Evolutionary conservation across 2,797 vertebrate genomes (phyloP).

Genomic region (Macropodus opercularis): DNA sequence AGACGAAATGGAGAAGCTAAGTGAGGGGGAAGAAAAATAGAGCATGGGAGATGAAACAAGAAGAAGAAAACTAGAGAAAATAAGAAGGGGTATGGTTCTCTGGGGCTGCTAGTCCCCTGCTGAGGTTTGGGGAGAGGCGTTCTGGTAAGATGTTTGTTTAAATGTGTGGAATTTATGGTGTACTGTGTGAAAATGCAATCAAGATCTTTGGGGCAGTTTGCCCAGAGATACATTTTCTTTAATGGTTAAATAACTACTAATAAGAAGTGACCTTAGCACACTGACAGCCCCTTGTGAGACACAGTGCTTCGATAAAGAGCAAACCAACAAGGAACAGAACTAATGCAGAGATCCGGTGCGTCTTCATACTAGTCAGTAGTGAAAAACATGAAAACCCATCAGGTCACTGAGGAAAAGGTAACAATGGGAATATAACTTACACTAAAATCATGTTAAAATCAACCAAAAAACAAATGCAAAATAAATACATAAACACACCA

Average conservation of each 20-base stretch:
- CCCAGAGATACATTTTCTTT: conserved; percentile 42
- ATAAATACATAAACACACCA: conserved; percentile 36
- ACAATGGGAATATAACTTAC: conserved; percentile 34
- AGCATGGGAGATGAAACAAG: conserved; percentile 41
- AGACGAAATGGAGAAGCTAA: conserved; percentile 90
- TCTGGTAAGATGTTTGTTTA: conserved; percentile 16
- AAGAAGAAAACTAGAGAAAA: conserved; percentile 15
- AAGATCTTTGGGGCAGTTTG: conserved; percentile 14
- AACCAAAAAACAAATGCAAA: conserved; percentile 2
- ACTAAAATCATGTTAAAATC: conserved; percentile 32
- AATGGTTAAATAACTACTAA: conserved; percentile 55
- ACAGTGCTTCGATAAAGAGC: conserved; percentile 69
- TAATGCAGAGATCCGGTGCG: conserved; percentile 49
- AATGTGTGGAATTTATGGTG: conserved; percentile 3
- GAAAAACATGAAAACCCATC: conserved; percentile 40
- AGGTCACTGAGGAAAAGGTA: conserved; percentile 35
- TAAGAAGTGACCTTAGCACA: conserved; percentile 47
- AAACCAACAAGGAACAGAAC: conserved; percentile 34
- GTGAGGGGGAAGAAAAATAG: conserved; percentile 35
- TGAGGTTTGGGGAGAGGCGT: neutral
- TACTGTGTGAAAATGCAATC: conserved; percentile 23
- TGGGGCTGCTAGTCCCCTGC: conserved; percentile 16
- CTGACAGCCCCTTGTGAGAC: conserved; percentile 63
- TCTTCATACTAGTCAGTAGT: conserved; percentile 16
- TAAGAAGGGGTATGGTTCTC: neutral